Evolutionary conservation across 2,888 invertebrate species (phyloP), one percentile per base, ranked within the genome.

Genomic region (Parnassius smintheus): DNA sequence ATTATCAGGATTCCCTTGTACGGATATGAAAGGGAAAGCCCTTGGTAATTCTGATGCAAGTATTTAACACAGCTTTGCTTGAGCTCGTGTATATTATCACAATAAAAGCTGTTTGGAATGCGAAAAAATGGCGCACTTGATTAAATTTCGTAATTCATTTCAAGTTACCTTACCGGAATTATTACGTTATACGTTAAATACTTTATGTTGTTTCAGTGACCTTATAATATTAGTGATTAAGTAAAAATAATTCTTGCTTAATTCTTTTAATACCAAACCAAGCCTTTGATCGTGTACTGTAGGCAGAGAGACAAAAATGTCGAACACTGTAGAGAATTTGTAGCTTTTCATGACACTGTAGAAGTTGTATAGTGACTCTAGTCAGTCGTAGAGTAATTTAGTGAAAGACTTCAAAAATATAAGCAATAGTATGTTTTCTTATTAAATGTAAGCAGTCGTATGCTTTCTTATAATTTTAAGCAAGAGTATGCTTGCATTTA

Each of bases 1-100:
- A 72, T 70, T 66, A 75, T 77, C 68, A 69, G 64, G 61, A 58
- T 70, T 71, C 67, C 78, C 80, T 70, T 81, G 68, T 77, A 77
- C 45, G 78, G 79, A 77, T 72, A 75, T 78, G 77, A 80, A 80
- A 83, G 79, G 79, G 80, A 80, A 80, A 80, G 74, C 78, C 78
- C 77, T 74, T 69, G 65, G 68, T 61, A 65, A 69, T 65, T 62
- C 64, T 65, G 55, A 68, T 57, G 59, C 66, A 68, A 71, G 67
- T 72, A 61, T 65, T 58, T 56, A 56, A 59, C 63, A 53, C 49
- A 62, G 53, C 62, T 56, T 56, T 49, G 44, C 60, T 64, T 69
- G 62, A 62, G 64, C 62, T 67, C 41, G 56, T 56, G 56, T 62
- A 52, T 58, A 22, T 60, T 62, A 54, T 60, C 44, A 53, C 53